Conservation (phyloP, 2,888 invertebrate species). For the Agrenia bidenticulata region DNA sequence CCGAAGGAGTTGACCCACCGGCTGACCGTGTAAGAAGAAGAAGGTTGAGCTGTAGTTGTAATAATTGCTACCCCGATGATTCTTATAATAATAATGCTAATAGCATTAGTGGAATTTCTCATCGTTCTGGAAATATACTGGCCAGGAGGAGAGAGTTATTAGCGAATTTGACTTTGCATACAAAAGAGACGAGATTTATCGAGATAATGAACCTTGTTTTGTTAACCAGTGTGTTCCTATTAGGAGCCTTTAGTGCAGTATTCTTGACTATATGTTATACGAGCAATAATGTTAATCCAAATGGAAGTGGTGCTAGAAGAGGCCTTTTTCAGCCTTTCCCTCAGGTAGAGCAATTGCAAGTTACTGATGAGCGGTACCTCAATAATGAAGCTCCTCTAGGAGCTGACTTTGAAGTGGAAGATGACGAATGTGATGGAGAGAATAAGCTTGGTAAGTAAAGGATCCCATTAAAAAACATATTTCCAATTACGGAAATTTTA, state of each 20-base stretch:
- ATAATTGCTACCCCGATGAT: slow-evolving; percentile 5
- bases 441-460: slow-evolving; percentile 51
- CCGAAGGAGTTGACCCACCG: slow-evolving; percentile 5
- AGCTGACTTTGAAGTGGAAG: slow-evolving; percentile 20
- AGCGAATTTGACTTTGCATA: not conserved
- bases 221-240: slow-evolving; percentile 37
- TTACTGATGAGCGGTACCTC: slow-evolving; percentile 37
- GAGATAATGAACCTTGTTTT: slow-evolving; percentile 38
- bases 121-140: slow-evolving; percentile 15
- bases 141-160: slow-evolving; percentile 17
- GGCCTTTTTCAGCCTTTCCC: slow-evolving; percentile 48
- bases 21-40: not conserved
- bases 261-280: slow-evolving; percentile 39
- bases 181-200: not conserved
- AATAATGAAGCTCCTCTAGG: slow-evolving; percentile 24
- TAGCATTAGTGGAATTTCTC: slow-evolving; percentile 4
- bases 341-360: slow-evolving; percentile 39
- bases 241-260: slow-evolving; percentile 42
- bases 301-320: slow-evolving; percentile 19
- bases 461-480: too few species aligned
- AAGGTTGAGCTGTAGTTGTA: not conserved
- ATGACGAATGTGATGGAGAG: slow-evolving; percentile 50
- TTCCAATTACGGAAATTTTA: too few species aligned
- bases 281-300: slow-evolving; percentile 9
- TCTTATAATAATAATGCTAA: slow-evolving; percentile 13